Base-by-base conservation (phyloP, 2,888 invertebrate genomes). In the Aquatica leii region DNA sequence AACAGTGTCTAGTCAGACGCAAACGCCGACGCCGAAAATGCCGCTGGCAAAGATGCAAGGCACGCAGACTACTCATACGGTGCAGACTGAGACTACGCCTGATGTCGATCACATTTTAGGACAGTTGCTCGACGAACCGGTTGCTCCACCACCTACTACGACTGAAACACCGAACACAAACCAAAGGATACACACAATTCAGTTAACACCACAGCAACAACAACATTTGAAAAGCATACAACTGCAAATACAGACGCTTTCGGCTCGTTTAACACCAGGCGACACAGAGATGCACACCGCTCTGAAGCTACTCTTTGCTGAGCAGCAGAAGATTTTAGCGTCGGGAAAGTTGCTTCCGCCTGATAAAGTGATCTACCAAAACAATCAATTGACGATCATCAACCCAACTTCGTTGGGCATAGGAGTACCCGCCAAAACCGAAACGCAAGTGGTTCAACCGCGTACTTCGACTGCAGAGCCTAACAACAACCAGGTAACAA, bases 151-250 rank as follows among this genome's bases (percentile, higher is more conserved):
- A 50, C 50, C 46, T 59, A 62, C 62, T 58, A 55, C 62, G 51
- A 67, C 52, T 49, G 31, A 62, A 54, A 61, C 62, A 15, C 46
- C 62, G 18, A 64, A 65, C 21, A 41, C 51, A n/a, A 18, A 40
- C 6, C 74, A 76, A 75, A 84, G 88, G 65, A 88, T 90, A 56
- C 90, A 90, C 75, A 90, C 90, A 8, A 90, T 91, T 69, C 90
- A 91, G 73, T 78, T 92, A 51, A 90, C 90, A 12, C 88, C 89
- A 9, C 90, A 90, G 73, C 91, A 90, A 74, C 91, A 91, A 75
- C 80, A 86, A 79, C 82, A 83, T 71, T 74, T 89, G 66, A 86
- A 87, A 74, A 85, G 84, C 60, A 86, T 90, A 8, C 89, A 90
- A 77, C 82, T 87, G 72, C 90, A 91, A 79, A 90, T 92, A 55